Evolutionary conservation across 2,888 invertebrate species (phyloP).

Genomic region (Hoplodrina ambigua): DNA sequence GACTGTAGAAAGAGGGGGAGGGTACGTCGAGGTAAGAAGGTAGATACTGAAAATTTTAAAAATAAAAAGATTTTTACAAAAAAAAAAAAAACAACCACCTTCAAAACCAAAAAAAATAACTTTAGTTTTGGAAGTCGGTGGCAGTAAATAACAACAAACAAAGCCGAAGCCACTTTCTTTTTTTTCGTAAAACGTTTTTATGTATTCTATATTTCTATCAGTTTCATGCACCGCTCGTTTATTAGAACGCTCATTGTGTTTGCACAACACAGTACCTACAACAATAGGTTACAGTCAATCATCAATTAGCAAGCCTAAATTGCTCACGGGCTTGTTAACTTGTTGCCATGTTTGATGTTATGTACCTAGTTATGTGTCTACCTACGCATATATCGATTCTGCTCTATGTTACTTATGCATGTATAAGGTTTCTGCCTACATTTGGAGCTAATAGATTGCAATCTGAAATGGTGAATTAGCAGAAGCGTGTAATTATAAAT

Average conservation of each 20-base stretch:
- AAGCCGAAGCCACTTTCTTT: too few species aligned
- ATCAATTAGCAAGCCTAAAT: conserved; percentile 50
- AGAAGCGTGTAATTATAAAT: conserved; percentile 44
- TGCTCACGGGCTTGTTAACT: conserved; percentile 43
- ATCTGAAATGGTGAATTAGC: conserved; percentile 21
- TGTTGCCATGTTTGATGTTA: conserved; percentile 26
- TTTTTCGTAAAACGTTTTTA: too few species aligned
- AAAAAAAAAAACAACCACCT: too few species aligned
- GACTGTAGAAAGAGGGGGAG: too few species aligned
- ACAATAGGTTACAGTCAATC: conserved; percentile 33
- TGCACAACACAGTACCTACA: conserved; percentile 8
- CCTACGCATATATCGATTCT: conserved; percentile 37
- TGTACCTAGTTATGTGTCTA: conserved; percentile 15
- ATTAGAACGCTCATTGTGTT: conserved; percentile 10
- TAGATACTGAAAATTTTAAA: too few species aligned
- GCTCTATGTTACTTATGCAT: conserved; percentile 20
- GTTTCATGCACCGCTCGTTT: background rate
- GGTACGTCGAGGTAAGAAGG: too few species aligned
- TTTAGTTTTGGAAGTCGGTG: too few species aligned
- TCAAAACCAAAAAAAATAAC: too few species aligned
- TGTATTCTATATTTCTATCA: conserved; percentile 6
- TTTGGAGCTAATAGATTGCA: conserved; percentile 28
- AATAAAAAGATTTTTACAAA: too few species aligned
- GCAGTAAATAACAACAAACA: too few species aligned
- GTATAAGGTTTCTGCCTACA: conserved; percentile 19